phyloP scores from a whole-genome alignment of 1,140 invertebrate genomes.

The Trachymyrmex septentrionalis region DNA sequence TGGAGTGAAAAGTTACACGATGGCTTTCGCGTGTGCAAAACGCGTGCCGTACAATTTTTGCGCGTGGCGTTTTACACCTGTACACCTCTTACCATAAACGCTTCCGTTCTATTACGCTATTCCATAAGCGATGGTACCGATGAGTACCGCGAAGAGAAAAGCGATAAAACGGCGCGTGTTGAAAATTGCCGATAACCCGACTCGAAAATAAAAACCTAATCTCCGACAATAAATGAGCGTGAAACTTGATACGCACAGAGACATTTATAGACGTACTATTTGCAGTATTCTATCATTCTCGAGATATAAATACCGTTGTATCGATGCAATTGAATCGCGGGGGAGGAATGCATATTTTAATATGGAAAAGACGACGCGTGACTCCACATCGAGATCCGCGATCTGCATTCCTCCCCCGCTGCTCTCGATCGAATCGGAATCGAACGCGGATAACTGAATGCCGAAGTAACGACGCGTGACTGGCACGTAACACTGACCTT shows the following conservation, averaged over 20 bases:
- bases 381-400: not conserved
- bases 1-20: slow-evolving; percentile 72
- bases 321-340: slow-evolving; percentile 10
- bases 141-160: not conserved
- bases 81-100: slow-evolving; percentile 68
- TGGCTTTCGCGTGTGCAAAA: slow-evolving; percentile 46
- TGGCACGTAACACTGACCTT: slow-evolving; percentile 79
- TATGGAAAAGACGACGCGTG: not conserved
- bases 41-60: slow-evolving; percentile 69
- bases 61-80: slow-evolving; percentile 67
- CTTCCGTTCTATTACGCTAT: slow-evolving; percentile 46
- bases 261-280: not conserved
- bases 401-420: not conserved
- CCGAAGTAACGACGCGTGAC: slow-evolving; percentile 7
- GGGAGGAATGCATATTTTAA: not conserved
- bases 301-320: not conserved
- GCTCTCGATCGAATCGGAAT: slow-evolving; percentile 1
- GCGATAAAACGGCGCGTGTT: slow-evolving; percentile 1
- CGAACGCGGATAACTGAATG: slow-evolving; percentile 22
- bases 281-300: not conserved
- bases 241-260: not conserved
- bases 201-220: slow-evolving; percentile 1
- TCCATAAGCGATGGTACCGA: slow-evolving; percentile 25
- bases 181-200: not conserved
- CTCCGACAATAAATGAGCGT: not conserved